Base-by-base conservation (phyloP, 1,140 invertebrate genomes). In the Drosophila sp. region DNA sequence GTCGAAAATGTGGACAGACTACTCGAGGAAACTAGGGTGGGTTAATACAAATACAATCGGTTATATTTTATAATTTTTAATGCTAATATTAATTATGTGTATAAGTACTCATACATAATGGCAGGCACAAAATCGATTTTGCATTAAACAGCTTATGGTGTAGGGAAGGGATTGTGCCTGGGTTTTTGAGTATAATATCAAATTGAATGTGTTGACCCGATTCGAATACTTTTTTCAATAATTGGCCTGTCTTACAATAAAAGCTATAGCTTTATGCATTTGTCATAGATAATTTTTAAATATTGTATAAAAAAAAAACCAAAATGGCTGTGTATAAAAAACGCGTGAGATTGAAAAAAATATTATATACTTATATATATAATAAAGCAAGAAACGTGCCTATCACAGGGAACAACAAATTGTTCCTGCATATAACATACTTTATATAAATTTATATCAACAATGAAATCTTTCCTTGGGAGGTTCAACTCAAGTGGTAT, bases 351-450 rank as follows among this genome's bases (percentile, higher is more conserved):
- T 78, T 77, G 69, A 68, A 66, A 70, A 50, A 27, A 25, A 27
- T 27, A 50, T 50, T 50, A 50, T 50, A 50, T 50, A 50, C 3
- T 4, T 47, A 38, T 38, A 50, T 47, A 56, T 30, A 60, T 65
- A 33, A 76, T 54, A 74, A 83, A 87, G 83, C 83, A 87, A 87
- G 76, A 83, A 80, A 29, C 72, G 83, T 89, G 83, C 83, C 62
- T 70, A 23, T 76, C 76, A 83, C 79, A 77, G 58, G 55, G 61
- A 71, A 83, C 66, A 70, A 62, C 64, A 68, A 66, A 29, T 70
- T 44, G 56, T 69, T 74, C 69, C 61, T 79, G 69, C 70, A 64
- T 72, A 70, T 76, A 86, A 87, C 83, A 79, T 78, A 69, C 33
- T 17, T 64, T 79, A 78, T 72, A 72, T 72, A 68, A 60, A 73